phyloP scores from a whole-genome alignment of 2,113 vertebrate species.

The Serilophus lunatus region DNA sequence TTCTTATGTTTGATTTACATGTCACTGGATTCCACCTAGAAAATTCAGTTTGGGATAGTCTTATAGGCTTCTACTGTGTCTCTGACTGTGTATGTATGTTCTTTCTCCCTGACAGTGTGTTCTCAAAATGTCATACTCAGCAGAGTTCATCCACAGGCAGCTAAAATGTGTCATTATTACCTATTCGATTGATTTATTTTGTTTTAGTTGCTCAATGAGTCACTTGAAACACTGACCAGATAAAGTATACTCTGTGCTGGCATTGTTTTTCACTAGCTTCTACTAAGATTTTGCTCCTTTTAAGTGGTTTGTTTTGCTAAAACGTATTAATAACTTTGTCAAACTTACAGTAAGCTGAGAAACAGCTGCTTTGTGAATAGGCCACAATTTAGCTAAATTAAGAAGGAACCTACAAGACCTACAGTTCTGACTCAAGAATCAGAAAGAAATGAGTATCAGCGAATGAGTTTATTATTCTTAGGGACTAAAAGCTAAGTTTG shows the following conservation, averaged over 20 bases:
- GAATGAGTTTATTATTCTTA: not conserved
- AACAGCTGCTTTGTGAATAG: not conserved
- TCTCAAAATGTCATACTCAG: not conserved
- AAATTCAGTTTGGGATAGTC: not conserved
- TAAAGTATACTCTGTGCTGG: not conserved
- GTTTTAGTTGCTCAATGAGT: not conserved
- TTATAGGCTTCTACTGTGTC: not conserved
- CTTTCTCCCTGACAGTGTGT: not conserved
- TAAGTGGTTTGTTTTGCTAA: not conserved
- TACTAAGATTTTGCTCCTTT: not conserved
- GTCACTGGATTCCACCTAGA: not conserved
- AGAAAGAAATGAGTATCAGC: not conserved
- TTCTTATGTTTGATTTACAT: not conserved
- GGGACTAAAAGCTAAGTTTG: not conserved
- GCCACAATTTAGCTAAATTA: not conserved
- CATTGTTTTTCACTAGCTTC: not conserved
- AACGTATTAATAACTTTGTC: not conserved
- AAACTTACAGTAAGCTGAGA: not conserved
- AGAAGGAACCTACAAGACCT: not conserved
- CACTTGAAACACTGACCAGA: not conserved
- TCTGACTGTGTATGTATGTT: not conserved
- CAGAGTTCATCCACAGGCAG: not conserved
- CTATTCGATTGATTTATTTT: not conserved
- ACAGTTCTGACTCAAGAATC: not conserved
- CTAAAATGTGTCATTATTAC: not conserved